Evolutionary conservation across 1,140 invertebrate species (phyloP).

Genomic region (Drosophila subpulchrella): DNA sequence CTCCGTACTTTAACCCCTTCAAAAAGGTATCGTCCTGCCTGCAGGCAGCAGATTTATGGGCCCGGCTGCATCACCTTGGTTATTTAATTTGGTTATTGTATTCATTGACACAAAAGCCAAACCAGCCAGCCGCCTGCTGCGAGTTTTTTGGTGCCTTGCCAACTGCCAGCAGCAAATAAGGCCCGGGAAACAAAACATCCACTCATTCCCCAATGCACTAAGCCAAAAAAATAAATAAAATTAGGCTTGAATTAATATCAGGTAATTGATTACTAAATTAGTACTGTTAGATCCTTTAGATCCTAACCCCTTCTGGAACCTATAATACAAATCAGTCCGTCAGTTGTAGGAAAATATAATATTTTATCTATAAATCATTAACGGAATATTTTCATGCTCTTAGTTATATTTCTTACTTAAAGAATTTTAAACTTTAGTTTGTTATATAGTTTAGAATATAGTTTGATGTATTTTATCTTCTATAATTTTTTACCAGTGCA

Average conservation of each 20-base stretch:
- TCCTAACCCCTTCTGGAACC: no score
- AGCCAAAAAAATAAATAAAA: not conserved
- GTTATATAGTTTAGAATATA: no score
- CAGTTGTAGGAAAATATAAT: no score
- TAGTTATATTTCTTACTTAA: no score
- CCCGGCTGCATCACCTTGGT: conserved; percentile 71
- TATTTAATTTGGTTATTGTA: conserved; percentile 84
- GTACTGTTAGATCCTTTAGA: no score
- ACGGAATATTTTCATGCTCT: no score
- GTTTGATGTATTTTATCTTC: not conserved
- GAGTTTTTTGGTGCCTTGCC: conserved; percentile 53
- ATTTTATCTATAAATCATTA: no score
- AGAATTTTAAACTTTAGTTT: not conserved
- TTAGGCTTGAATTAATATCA: not conserved
- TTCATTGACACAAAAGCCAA: conserved; percentile 82
- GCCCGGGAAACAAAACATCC: conserved; percentile 49
- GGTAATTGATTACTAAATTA: not conserved
- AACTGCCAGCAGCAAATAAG: conserved; percentile 55
- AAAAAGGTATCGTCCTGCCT: conserved; percentile 2
- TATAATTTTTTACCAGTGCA: conserved; percentile 1
- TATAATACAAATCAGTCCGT: no score
- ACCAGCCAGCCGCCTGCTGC: conserved; percentile 53
- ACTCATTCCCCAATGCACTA: conserved; percentile 17
- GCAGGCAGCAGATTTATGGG: conserved; percentile 43
- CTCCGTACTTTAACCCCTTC: conserved; percentile 43